phyloP scores from a whole-genome alignment of 2,797 vertebrate genomes.

The Heliangelus exortis region DNA sequence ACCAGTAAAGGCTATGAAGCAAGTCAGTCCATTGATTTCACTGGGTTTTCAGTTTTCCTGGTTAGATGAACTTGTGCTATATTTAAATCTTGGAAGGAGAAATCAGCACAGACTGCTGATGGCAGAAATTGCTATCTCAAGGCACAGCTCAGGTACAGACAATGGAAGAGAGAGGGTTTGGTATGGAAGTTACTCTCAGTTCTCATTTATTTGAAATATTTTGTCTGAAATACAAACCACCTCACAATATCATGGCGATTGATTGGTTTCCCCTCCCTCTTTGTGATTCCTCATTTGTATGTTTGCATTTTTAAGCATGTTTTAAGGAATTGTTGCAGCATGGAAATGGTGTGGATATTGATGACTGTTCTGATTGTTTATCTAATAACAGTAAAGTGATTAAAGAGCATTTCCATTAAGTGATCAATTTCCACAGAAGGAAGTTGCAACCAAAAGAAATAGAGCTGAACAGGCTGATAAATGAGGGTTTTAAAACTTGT shows the following conservation, averaged over 20 bases:
- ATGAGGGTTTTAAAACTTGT: neutral
- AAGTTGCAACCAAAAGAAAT: slow-evolving; percentile 26
- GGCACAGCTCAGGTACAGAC: neutral
- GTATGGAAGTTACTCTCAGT: neutral
- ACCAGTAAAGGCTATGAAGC: neutral
- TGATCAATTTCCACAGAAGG: neutral
- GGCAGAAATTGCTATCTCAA: neutral
- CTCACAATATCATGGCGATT: neutral
- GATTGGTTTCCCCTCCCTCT: neutral
- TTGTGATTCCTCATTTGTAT: slow-evolving; percentile 9
- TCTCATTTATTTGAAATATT: neutral
- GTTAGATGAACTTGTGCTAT: neutral
- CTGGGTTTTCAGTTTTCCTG: neutral
- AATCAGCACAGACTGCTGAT: neutral
- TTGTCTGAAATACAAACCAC: neutral
- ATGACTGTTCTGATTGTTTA: slow-evolving; percentile 32
- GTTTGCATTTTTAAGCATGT: slow-evolving; percentile 72
- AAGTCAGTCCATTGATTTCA: neutral
- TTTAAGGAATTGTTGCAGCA: slow-evolving; percentile 67
- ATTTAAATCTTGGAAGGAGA: neutral
- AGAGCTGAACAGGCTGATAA: neutral
- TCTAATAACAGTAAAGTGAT: slow-evolving; percentile 40
- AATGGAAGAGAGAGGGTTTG: neutral
- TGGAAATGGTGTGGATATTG: slow-evolving; percentile 56
- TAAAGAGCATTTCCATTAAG: slow-evolving; percentile 8